Base-by-base conservation (phyloP, 2,888 invertebrate species). In the Molanna angustata region DNA sequence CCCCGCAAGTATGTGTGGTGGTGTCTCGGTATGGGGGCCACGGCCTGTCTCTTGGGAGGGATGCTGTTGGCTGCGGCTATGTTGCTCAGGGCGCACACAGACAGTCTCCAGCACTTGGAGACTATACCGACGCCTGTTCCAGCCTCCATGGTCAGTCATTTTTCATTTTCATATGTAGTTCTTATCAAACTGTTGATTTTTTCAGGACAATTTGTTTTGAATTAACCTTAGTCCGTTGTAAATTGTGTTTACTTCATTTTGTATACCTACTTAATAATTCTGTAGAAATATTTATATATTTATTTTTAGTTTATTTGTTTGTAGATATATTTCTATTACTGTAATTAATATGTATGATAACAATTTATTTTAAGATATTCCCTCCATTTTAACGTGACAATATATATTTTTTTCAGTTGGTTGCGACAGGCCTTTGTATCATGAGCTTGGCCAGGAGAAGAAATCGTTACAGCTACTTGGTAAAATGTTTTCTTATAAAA, bases 51-150 rank as follows among this genome's bases (percentile, higher is more conserved):
- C 21, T 75, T 90, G 56, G 90, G 90, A 11, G 84, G 86, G 13
- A 76, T 90, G 56, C 83, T 90, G 67, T 80, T 89, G 4, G 86
- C 88, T 1, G 86, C 91, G 60, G 90, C 90, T 67, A 86, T 89
- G 65, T 79, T 90, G 60, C 80, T 91, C 54, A 78, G 89, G 18
- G 84, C 88, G 2, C 86, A 90, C 68, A 92, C 91, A 0, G 84
- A 86, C 1, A 86, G 86, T 1, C 79, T 86, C 42, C 82, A 80
- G 46, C 82, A 92, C 65, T 85, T 94, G 70, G 94, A 95, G 77
- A 93, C 94, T 0, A 89, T 95, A 62, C 94, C 94, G n/a, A 92
- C 93, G 4, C 94, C 94, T 66, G 90, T 94, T 62, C 93, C 93
- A 32, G 93, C 93, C 54, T 86, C 89, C 61, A 86, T 93, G 88